Base-by-base conservation (phyloP, 1,140 invertebrate genomes). In the Lepidurus packardi region DNA sequence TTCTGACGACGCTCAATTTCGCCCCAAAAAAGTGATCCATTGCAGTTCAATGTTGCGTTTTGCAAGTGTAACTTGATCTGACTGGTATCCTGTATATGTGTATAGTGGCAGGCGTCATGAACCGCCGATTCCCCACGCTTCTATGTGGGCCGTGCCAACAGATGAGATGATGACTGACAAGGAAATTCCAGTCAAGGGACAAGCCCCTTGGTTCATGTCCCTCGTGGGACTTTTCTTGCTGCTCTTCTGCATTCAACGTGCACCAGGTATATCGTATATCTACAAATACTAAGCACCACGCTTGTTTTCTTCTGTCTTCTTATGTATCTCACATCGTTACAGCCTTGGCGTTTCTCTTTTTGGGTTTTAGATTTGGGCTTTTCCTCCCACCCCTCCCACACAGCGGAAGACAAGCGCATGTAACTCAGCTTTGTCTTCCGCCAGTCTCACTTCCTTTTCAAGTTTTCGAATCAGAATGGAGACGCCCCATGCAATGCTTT, bases 111-210 rank as follows among this genome's bases (percentile, higher is more conserved):
- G 53, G 21, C 16, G 53, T 11, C 53, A 65, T 65, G 53, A 65
- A 65, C 53, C 53, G 53, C 53, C 16, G 21, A 65, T 65, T 21
- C 53, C 21, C 16, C 21, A 5, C 21, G 53, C 21, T 65, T 21
- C 53, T 65, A 65, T 21, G 53, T 65, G 53, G 53, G 8, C 21
- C 21, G 16, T 65, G 53, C 21, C 53, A 65, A 65, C 16, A 65
- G 21, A 65, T 65, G 53, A 65, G 53, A 65, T 65, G 53, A 65
- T 65, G 53, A 65, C 53, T 21, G 53, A 65, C 53, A 65, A n/a
- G 53, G 53, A 65, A 65, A 65, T 65, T 65, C 53, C 53, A 65
- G 53, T 65, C 53, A 65, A 65, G 53, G 53, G 53, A 65, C 53
- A 65, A 65, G 53, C 53, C 53, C 53, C 53, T 65, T 65, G 53